These are phyloP conservation scores for Melanotus villosus DNA, from an alignment of 2,888 invertebrate species.

Conservation along the genomic window DNA sequence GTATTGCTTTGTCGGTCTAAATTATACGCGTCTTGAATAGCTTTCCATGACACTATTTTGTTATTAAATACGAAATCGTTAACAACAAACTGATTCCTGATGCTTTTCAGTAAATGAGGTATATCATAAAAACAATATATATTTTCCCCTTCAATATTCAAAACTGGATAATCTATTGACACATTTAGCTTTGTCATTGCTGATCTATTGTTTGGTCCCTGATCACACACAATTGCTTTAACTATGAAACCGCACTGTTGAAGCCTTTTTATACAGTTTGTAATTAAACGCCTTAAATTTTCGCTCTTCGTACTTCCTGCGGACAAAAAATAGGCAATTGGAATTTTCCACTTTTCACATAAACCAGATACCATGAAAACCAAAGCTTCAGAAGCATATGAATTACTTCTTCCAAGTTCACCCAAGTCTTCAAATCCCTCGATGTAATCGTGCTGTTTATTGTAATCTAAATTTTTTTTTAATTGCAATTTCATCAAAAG, in stretches of 20 bases:
- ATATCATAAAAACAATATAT: conserved; percentile 24
- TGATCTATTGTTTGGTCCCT: conserved; percentile 19
- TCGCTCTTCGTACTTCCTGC: too few relatives aligned
- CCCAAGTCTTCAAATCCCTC: conserved; percentile 40
- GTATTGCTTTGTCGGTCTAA: too few relatives aligned
- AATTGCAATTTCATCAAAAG: conserved; percentile 1
- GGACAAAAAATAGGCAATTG: conserved; percentile 41
- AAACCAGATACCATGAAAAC: conserved; percentile 35
- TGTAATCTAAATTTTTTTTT: neutral
- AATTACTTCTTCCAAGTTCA: conserved; percentile 25
- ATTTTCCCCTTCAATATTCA: neutral
- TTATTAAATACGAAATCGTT: conserved; percentile 34
- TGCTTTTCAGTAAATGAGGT: conserved; percentile 18
- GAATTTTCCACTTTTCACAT: conserved; percentile 36
- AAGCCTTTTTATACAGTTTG: neutral
- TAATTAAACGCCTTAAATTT: too few relatives aligned
- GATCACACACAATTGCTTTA: conserved; percentile 22
- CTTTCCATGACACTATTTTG: too few relatives aligned
- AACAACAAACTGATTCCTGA: conserved; percentile 19
- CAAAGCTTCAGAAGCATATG: conserved; percentile 28
- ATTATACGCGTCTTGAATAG: too few relatives aligned
- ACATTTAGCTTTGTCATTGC: conserved; percentile 1
- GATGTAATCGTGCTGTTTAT: conserved; percentile 8
- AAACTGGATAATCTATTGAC: neutral
- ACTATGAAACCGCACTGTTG: neutral